Evolutionary conservation across 2,888 invertebrate species (phyloP), one percentile per base, ranked within the genome.

Genomic region (Polietes domitor): DNA sequence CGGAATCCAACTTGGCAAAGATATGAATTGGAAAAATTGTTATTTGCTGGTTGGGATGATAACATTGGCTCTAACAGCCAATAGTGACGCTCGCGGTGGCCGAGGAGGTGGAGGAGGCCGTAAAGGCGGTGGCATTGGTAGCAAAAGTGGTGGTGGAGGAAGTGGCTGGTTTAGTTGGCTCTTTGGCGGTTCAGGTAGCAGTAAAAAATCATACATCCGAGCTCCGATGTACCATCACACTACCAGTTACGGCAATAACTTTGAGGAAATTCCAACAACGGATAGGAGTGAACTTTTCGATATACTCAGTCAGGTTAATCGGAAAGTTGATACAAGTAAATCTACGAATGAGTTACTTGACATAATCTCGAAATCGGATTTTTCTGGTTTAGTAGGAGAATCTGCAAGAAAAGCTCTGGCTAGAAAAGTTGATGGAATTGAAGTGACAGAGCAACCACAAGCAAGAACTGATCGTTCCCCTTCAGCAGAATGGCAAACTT

Each of bases 21-120:
- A 28, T 17, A 72, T 72, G 53, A 72, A 32, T 32, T 43, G 15
- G 6, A 76, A 68, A 75, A 53, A 24, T 4, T 32, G 28, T 28
- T 0, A 2, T 61, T 15, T 47, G 17, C n/a, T 74, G 19, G 58
- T 7, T 10, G 1, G 68, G 1, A 28, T 37, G 1, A 3, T 65
- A 58, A 47, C 26, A 10, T n/a, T 53, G 2, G 12, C 43, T 4
- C 10, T 41, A 9, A 15, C 58, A 74, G 19, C 2, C 19, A 41
- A 4, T 12, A 9, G 28, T 0, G 61, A 61, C 17, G 61, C 41
- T 19, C 55, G 81, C 2, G 73, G 68, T 5, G 41, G 77, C 5
- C 15, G 77, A 41, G 6, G 81, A 1, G 19, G 75, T 1, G 19
- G 71, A 4, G 41, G 70, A 5, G 2, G 24, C 6, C 7, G 71